Evolutionary conservation across 2,888 invertebrate genomes (phyloP).

Genomic region (Danaus chrysippus): DNA sequence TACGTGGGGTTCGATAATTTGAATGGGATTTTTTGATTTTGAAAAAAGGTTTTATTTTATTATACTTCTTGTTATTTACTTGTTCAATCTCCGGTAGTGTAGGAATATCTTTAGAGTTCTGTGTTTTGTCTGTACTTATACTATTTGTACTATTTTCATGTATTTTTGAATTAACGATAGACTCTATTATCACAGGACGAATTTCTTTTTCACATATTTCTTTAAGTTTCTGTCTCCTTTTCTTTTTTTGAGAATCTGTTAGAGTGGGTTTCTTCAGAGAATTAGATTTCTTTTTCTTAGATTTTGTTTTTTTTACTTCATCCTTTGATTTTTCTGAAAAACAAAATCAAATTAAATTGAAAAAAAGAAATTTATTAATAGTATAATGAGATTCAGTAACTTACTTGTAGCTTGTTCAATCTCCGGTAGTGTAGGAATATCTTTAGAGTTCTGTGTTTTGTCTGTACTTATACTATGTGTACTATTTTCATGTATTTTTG

Average conservation of each 20-base stretch:
- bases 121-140: neutral
- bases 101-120: slow-evolving; percentile 5
- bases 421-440: neutral
- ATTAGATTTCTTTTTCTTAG: slow-evolving; percentile 38
- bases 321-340: slow-evolving; percentile 46
- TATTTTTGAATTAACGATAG: slow-evolving; percentile 17
- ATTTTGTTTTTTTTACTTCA: slow-evolving; percentile 40
- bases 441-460: slow-evolving; percentile 9
- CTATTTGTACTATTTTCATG: slow-evolving; percentile 14
- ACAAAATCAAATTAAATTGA: slow-evolving; percentile 17
- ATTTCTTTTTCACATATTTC: slow-evolving; percentile 59
- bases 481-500: slow-evolving; percentile 16
- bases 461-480: slow-evolving; percentile 5
- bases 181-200: slow-evolving; percentile 20
- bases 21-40: too few relatives aligned
- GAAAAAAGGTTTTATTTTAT: too few relatives aligned
- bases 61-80: neutral
- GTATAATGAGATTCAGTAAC: too few relatives aligned
- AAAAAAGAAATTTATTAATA: too few relatives aligned
- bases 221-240: slow-evolving; percentile 72
- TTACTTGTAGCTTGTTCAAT: too few relatives aligned
- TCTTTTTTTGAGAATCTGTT: slow-evolving; percentile 59
- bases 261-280: slow-evolving; percentile 42
- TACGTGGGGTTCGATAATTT: too few relatives aligned
- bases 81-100: neutral